Percentiles rank a stretch among this genome's conserved stretches.
phyloP scores from a whole-genome alignment of 2,888 invertebrate genomes.

The Clitarchus hookeri region DNA sequence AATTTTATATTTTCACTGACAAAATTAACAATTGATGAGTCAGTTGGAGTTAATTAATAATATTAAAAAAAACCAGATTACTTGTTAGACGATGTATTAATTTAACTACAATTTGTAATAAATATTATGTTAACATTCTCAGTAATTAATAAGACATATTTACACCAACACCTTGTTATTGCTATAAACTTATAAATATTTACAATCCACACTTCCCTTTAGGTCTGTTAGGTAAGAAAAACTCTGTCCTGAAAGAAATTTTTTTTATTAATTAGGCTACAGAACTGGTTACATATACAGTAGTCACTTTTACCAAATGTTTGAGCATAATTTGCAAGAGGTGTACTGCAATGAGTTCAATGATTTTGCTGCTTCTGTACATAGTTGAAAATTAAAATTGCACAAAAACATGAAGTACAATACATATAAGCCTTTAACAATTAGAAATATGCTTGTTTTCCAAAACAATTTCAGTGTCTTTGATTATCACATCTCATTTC shows the following conservation, averaged over 20 bases:
- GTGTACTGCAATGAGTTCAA: background rate
- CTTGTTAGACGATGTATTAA: background rate
- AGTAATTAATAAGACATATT: background rate
- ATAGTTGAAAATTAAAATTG: too few species aligned
- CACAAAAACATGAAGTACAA: too few species aligned
- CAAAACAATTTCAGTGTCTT: too few species aligned
- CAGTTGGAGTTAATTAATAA: background rate
- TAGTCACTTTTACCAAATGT: background rate
- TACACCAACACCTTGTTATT: background rate
- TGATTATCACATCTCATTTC: too few species aligned
- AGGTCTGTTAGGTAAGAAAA: background rate
- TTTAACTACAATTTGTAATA: background rate
- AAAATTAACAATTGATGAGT: too few species aligned
- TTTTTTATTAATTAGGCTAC: background rate
- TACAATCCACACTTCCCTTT: background rate
- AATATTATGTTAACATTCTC: background rate
- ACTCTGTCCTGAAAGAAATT: conserved; percentile 7
- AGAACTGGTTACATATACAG: background rate
- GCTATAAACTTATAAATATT: background rate
- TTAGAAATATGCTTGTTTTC: too few species aligned
- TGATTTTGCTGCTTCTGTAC: too few species aligned
- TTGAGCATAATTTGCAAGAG: background rate
- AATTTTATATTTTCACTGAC: background rate
- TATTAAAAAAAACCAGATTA: background rate
- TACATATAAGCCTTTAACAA: too few species aligned